Evolutionary conservation across 2,888 invertebrate species (phyloP), one percentile per base, ranked within the genome.

Genomic region (Mimumesa dahlbomi): DNA sequence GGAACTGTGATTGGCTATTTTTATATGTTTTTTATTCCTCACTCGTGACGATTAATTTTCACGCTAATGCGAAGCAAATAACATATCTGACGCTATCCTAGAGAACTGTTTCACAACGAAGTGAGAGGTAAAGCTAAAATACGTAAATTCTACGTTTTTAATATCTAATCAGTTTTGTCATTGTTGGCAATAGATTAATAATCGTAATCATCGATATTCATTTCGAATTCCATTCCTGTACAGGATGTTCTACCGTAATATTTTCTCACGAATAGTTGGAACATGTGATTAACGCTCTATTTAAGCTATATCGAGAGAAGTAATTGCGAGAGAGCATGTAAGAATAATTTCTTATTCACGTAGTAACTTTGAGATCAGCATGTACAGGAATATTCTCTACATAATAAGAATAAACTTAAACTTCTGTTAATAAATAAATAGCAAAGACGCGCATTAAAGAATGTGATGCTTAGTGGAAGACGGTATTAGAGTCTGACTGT

Each of bases 381-480:
- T 74, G 76, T 76, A 79, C 79, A 79, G 79, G 67, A 78, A 79
- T 73, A 73, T 73, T 29, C 46, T 76, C 59, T 66, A 70, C 58
- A 49, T 67, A 76, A 63, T 71, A 63, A 79, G 66, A 77, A 78
- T 74, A 77, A 81, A 80, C 68, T 75, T 72, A 73, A 78, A 57
- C 31, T 50, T 59, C 31, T 57, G 65, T 59, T 68, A 79, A 82
- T 79, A 81, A 82, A 82, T 82, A 82, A 82, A 82, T 81, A 78
- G 66, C 73, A 75, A 70, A 75, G 58, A 71, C 65, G 63, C 75
- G 61, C 75, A 79, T 75, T 73, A 67, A 73, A 74, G 72, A 81
- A 78, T 79, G 77, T 80, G 79, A 82, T 82, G 81, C 66, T 77
- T 71, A 78, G 73, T 82, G 82, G 82, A 82, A 82, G 82, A 82